Base-by-base conservation (phyloP, 2,888 invertebrate species). In the Zygaena filipendulae region DNA sequence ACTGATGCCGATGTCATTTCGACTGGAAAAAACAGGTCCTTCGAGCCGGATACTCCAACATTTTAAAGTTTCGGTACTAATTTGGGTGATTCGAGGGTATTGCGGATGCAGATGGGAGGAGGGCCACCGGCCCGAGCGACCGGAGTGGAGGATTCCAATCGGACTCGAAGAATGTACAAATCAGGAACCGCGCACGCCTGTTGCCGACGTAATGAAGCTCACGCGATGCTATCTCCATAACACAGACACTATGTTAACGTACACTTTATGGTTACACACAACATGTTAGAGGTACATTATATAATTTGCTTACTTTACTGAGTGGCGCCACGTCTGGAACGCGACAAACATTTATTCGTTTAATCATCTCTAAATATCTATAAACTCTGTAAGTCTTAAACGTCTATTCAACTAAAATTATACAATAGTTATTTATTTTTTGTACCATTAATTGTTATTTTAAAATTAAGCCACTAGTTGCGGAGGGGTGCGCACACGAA, bases 371-470 rank as follows among this genome's bases (percentile, higher is more conserved):
- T 64, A 66, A 62, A 68, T 70, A 66, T 62, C 68, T 70, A 71
- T 71, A 71, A 66, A 67, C 69, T 72, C 71, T 74, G 67, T 64
- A 57, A 59, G 53, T 69, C 69, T 71, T 74, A 72, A 59, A 61
- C 46, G 49, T 59, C 69, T 75, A 75, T 71, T 66, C 67, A 72
- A 71, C 66, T 72, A 71, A 72, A 70, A 67, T 72, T 68, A 72
- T 57, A 58, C n/a, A n/a, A n/a, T n/a, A n/a, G n/a, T n/a, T n/a
- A n/a, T n/a, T n/a, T n/a, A n/a, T n/a, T n/a, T 59, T 74, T 75
- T 75, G 74, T 75, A 75, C 74, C 74, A 71, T 72, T 57, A 61
- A 47, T 63, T 59, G 58, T 59, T 49, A 59, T 62, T 16, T 16
- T 67, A 61, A 70, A 70, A 68, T 64, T 58, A 71, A 69, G 62